These are phyloP conservation scores for Zaprionus bogoriensis DNA, from an alignment of 2,888 invertebrate genomes.

Conservation along the genomic window DNA sequence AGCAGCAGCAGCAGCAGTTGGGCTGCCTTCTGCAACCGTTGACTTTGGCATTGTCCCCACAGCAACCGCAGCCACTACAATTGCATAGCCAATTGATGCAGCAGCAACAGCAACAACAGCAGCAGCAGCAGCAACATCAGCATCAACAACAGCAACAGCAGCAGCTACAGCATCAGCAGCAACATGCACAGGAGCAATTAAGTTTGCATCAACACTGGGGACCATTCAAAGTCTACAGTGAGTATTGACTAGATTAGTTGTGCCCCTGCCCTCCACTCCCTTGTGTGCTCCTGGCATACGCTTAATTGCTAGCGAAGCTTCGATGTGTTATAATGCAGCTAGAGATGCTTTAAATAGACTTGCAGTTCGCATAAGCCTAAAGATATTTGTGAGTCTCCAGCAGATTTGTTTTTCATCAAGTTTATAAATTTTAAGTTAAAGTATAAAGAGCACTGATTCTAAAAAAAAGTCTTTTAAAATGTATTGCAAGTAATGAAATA, in stretches of 20 bases:
- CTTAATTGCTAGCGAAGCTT: no score
- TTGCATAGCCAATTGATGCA: conserved; percentile 74
- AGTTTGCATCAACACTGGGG: conserved; percentile 81
- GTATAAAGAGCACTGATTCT: no score
- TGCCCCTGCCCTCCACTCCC: background rate
- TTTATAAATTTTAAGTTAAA: no score
- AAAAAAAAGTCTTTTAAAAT: no score
- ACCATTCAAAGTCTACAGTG: conserved; percentile 83
- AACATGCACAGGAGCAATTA: conserved; percentile 76
- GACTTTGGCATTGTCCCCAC: conserved; percentile 77
- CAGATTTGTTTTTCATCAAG: no score
- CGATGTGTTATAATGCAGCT: no score
- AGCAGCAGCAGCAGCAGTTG: conserved; percentile 52
- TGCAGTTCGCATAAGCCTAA: no score
- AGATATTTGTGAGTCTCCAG: no score
- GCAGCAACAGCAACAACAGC: conserved; percentile 71
- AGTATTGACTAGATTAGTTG: conserved; percentile 69
- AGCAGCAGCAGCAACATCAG: conserved; percentile 63
- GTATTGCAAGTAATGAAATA: no score
- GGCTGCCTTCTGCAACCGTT: conserved; percentile 71
- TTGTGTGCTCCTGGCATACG: background rate
- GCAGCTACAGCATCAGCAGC: conserved; percentile 65
- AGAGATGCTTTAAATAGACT: no score
- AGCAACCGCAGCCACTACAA: conserved; percentile 74
- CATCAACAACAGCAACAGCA: conserved; percentile 56